These are phyloP conservation scores for Drosophila paranaensis DNA, from an alignment of 2,888 invertebrate species.

Conservation along the genomic window DNA sequence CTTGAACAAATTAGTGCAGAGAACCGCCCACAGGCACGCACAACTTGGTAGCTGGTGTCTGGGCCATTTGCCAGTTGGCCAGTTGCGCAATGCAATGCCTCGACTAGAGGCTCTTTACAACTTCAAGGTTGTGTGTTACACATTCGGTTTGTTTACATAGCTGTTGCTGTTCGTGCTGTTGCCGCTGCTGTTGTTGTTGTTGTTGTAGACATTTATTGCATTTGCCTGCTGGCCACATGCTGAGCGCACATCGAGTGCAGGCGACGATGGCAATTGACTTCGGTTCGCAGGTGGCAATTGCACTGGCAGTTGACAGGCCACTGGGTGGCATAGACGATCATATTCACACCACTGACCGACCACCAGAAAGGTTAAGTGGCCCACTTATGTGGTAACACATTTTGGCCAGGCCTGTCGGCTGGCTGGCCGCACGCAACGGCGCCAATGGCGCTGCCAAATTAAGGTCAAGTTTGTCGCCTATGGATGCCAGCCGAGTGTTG, in stretches of 20 bases:
- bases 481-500: constrained; percentile 49
- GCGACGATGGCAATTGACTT: constrained; percentile 10
- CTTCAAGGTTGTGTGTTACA: constrained; percentile 61
- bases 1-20: constrained; percentile 33
- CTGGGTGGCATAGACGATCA: constrained; percentile 14
- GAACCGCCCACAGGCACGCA: constrained; percentile 20
- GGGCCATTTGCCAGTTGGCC: constrained; percentile 54
- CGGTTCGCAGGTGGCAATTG: constrained; percentile 10
- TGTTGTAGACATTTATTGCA: constrained; percentile 43
- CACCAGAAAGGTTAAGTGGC: constrained; percentile 60
- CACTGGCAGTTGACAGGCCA: constrained; percentile 28
- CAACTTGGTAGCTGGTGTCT: constrained; percentile 21
- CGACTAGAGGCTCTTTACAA: constrained; percentile 38
- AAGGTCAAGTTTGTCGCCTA: constrained; percentile 67
- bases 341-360: constrained; percentile 17
- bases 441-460: constrained; percentile 54
- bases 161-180: constrained; percentile 9
- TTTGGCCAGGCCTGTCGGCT: constrained; percentile 20
- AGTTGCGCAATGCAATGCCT: constrained; percentile 51
- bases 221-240: constrained; percentile 49
- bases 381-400: constrained; percentile 45
- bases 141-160: constrained; percentile 49
- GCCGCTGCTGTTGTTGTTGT: constrained; percentile 2
- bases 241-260: constrained; percentile 21
- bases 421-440: constrained; percentile 34